Evolutionary conservation across 1,140 invertebrate species (phyloP).

Genomic region (Vollenhovia emeryi): DNA sequence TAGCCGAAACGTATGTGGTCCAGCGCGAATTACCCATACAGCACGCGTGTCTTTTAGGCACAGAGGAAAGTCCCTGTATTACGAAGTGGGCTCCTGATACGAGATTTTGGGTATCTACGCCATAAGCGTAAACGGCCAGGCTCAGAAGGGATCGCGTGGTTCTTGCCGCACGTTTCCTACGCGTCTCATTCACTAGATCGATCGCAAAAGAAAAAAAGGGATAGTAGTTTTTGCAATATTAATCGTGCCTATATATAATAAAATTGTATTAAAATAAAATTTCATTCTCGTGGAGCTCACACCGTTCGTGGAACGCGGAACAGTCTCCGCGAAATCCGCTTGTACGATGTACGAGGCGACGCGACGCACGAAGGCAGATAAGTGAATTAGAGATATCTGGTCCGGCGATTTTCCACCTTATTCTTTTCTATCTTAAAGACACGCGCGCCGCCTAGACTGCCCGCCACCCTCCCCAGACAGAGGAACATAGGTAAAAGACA

Average conservation of each 20-base stretch:
- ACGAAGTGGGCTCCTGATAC: too few relatives aligned
- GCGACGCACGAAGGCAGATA: neutral
- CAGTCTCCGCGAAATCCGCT: neutral
- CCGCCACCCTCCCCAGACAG: neutral
- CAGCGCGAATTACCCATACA: neutral
- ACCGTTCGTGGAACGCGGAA: neutral
- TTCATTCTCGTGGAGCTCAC: neutral
- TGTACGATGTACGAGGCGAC: too few relatives aligned
- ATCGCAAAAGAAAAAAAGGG: neutral
- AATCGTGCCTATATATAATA: neutral
- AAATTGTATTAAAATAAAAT: neutral
- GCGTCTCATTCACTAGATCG: neutral
- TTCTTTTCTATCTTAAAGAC: neutral
- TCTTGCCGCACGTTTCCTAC: neutral
- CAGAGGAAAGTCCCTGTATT: too few relatives aligned
- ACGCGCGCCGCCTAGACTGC: neutral
- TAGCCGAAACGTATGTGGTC: neutral
- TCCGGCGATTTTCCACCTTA: neutral
- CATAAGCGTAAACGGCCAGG: neutral
- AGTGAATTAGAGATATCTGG: neutral
- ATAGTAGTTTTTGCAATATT: neutral
- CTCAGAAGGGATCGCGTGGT: neutral
- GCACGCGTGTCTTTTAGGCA: too few relatives aligned
- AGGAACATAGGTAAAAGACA: conserved; percentile 7
- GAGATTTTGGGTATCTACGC: too few relatives aligned